phyloP scores from a whole-genome alignment of 2,113 vertebrate species.

The Gymnorhina tibicen region DNA sequence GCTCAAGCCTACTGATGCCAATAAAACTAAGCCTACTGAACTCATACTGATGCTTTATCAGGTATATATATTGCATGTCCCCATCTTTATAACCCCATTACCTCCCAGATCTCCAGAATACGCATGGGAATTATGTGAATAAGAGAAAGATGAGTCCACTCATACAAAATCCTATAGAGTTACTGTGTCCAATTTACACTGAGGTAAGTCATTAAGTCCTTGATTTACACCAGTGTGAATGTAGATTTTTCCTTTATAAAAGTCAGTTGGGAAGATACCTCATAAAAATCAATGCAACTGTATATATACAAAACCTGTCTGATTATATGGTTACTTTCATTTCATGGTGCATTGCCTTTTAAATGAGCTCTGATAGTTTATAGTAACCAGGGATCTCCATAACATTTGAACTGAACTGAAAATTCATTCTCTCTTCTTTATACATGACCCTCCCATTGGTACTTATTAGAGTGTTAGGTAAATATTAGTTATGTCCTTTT shows the following conservation, averaged over 20 bases:
- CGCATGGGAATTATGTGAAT: background rate
- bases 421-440: conserved; percentile 20
- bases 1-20: background rate
- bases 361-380: background rate
- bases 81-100: background rate
- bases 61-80: background rate
- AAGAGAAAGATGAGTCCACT: background rate
- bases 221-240: conserved; percentile 1
- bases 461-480: background rate
- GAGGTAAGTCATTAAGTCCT: background rate
- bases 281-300: background rate
- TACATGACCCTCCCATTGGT: background rate
- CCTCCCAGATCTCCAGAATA: background rate
- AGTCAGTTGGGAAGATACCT: background rate
- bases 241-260: background rate
- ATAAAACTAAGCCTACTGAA: background rate
- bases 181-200: background rate
- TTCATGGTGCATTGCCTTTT: background rate
- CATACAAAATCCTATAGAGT: background rate
- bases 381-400: background rate
- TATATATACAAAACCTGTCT: background rate
- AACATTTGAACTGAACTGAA: background rate
- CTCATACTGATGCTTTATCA: background rate
- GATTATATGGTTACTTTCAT: background rate
- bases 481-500: background rate